These are phyloP conservation scores for Leptopilina syphax DNA, from an alignment of 2,888 invertebrate species.

Conservation along the genomic window DNA sequence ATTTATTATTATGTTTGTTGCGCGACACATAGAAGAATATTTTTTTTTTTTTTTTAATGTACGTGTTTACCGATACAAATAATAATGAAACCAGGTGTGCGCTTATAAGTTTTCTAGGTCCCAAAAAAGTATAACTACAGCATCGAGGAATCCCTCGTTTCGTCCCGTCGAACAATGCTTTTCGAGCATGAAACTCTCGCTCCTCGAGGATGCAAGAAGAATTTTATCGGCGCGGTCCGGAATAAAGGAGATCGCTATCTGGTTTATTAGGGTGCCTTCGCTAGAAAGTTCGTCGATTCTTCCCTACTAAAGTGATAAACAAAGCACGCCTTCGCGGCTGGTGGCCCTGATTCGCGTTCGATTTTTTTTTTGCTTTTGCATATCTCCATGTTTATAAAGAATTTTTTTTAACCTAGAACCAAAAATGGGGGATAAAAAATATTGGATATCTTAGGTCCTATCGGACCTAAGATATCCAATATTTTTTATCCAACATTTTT, in stretches of 20 bases:
- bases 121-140: conserved; percentile 65
- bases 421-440: no score
- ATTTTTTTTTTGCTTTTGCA: background rate
- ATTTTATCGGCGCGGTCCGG: conserved; percentile 56
- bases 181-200: conserved; percentile 48
- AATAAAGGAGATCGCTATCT: conserved; percentile 54
- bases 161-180: conserved; percentile 60
- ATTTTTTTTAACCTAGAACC: background rate
- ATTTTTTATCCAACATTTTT: no score
- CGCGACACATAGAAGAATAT: conserved; percentile 42
- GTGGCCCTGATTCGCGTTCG: conserved; percentile 36
- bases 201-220: conserved; percentile 52
- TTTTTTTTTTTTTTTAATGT: background rate
- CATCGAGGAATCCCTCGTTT: conserved; percentile 67
- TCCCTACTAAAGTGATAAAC: conserved; percentile 41
- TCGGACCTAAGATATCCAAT: no score
- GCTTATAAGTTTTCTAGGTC: conserved; percentile 52
- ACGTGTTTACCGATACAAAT: conserved; percentile 60
- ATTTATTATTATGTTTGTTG: conserved; percentile 48
- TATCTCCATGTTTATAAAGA: background rate
- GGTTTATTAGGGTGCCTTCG: conserved; percentile 50
- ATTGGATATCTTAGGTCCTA: background rate
- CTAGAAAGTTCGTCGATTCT: conserved; percentile 45
- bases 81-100: conserved; percentile 69
- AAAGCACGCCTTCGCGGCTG: conserved; percentile 29